These are phyloP conservation scores for Leptobrachium leishanense DNA, from an alignment of 2,113 vertebrate species.

Conservation along the genomic window DNA sequence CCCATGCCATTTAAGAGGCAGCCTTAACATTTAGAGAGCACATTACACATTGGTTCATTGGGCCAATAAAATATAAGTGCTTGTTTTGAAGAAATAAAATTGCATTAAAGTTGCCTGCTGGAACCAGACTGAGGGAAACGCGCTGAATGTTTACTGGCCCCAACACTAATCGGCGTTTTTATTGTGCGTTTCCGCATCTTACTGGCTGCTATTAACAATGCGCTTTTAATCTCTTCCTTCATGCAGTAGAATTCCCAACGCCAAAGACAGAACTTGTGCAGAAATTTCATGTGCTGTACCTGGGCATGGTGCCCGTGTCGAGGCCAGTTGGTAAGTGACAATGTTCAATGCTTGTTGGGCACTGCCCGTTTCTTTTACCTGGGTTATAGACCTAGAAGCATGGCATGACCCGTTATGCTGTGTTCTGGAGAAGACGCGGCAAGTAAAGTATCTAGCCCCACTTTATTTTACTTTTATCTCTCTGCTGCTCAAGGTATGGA, in stretches of 20 bases:
- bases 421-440: no score
- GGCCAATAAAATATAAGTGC: background rate
- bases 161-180: background rate
- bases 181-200: background rate
- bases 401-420: no score
- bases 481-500: conserved; percentile 83
- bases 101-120: background rate
- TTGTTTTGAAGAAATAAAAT: no score
- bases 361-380: no score
- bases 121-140: background rate
- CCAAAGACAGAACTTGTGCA: conserved; percentile 97
- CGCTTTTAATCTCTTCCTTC: conserved; percentile 54
- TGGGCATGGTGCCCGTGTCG: conserved; percentile 86
- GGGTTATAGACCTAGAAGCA: no score
- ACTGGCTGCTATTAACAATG: background rate
- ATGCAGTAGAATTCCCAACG: conserved; percentile 91
- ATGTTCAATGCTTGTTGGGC: no score
- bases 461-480: no score
- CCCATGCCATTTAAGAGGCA: no score
- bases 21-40: background rate
- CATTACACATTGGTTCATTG: background rate
- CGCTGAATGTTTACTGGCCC: background rate
- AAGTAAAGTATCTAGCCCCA: no score
- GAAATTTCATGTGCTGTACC: conserved; percentile 91
- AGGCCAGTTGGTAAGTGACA: conserved; percentile 84